These are phyloP conservation scores for Prunella fulvescens DNA, from an alignment of 2,113 vertebrate species.

Conservation along the genomic window DNA sequence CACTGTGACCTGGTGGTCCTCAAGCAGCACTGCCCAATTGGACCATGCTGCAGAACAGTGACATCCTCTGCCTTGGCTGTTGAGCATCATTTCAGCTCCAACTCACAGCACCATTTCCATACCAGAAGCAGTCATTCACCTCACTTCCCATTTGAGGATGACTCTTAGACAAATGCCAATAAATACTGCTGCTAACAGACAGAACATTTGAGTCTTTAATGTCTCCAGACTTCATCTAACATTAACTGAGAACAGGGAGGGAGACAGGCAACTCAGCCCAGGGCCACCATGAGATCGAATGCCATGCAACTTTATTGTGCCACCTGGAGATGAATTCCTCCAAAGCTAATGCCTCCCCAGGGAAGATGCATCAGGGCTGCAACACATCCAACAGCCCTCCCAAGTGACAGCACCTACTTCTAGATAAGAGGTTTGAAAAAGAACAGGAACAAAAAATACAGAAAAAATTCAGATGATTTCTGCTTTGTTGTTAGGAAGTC, in stretches of 20 bases:
- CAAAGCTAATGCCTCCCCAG: not conserved
- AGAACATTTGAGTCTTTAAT: not conserved
- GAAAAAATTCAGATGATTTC: not conserved
- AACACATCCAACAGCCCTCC: not conserved
- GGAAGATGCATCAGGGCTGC: not conserved
- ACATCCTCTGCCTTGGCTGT: not conserved
- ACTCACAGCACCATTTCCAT: not conserved
- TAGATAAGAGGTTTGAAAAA: not conserved
- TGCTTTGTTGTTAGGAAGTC: not conserved
- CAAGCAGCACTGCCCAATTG: not conserved
- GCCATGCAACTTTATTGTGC: not conserved
- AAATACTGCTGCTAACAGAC: not conserved
- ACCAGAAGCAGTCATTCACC: accelerated
- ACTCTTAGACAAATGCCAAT: not conserved
- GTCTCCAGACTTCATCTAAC: not conserved
- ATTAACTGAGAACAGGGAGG: accelerated
- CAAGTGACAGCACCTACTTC: not conserved
- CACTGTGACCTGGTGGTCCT: not conserved
- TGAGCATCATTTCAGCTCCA: not conserved
- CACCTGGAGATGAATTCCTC: not conserved
- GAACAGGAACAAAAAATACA: not conserved
- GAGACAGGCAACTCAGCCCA: not conserved
- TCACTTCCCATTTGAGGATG: not conserved
- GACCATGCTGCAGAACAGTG: accelerated
- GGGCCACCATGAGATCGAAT: not conserved